phyloP scores from a whole-genome alignment of 2,888 invertebrate species.

The Hoplodrina blanda region DNA sequence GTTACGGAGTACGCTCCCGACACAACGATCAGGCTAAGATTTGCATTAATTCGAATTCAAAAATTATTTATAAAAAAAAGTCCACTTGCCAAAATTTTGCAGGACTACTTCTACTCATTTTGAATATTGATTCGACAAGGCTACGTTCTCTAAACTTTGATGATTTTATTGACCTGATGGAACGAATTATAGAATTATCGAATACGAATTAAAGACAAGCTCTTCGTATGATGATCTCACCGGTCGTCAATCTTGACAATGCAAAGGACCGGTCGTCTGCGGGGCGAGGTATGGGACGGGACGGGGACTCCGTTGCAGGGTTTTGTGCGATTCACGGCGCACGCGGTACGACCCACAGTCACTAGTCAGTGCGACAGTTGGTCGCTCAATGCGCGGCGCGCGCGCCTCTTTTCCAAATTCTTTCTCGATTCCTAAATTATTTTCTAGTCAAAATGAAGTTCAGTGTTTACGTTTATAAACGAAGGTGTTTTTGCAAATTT shows the following conservation, averaged over 20 bases:
- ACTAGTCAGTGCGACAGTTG: slow-evolving; percentile 84
- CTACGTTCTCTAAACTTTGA: slow-evolving; percentile 38
- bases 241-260: slow-evolving; percentile 89
- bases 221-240: slow-evolving; percentile 87
- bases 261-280: slow-evolving; percentile 87
- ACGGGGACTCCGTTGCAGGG: slow-evolving; percentile 82
- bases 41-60: slow-evolving; percentile 34
- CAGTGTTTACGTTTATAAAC: slow-evolving; percentile 65
- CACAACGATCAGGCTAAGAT: slow-evolving; percentile 58
- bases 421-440: slow-evolving; percentile 78
- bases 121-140: slow-evolving; percentile 34
- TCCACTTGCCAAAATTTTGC: slow-evolving; percentile 17
- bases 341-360: slow-evolving; percentile 78
- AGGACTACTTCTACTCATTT: slow-evolving; percentile 4
- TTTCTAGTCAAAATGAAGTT: slow-evolving; percentile 83
- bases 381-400: slow-evolving; percentile 87
- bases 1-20: slow-evolving; percentile 61
- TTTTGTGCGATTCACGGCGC: slow-evolving; percentile 85
- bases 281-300: slow-evolving; percentile 78
- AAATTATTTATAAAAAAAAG: slow-evolving; percentile 21
- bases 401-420: slow-evolving; percentile 79
- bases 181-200: slow-evolving; percentile 72
- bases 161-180: slow-evolving; percentile 56
- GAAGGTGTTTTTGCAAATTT: slow-evolving; percentile 75
- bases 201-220: slow-evolving; percentile 78